Percentiles rank a stretch among this genome's conserved stretches.
Evolutionary conservation across 2,113 vertebrate genomes (phyloP).

Genomic region (Gymnobelideus leadbeateri): DNA sequence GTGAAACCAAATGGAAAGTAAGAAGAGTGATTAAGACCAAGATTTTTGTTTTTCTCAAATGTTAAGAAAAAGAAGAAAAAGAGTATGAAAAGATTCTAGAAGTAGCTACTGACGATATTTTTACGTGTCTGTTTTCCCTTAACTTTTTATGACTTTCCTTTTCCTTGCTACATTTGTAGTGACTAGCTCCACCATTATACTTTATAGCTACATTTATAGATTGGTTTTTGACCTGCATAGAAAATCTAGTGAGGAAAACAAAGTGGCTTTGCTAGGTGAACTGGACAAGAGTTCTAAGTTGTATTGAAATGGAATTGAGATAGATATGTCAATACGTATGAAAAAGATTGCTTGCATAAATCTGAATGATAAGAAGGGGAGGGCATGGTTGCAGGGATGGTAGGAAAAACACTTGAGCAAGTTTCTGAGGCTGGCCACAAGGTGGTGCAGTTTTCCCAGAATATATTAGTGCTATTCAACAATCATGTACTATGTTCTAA

Average conservation of each 20-base stretch:
- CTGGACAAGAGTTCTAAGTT: background rate
- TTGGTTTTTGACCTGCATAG: slow-evolving; percentile 4
- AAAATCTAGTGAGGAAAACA: background rate
- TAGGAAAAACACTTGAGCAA: background rate
- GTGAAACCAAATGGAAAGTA: slow-evolving; percentile 39
- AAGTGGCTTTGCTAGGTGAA: background rate
- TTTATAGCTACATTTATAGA: background rate
- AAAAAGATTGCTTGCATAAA: background rate
- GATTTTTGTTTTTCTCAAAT: slow-evolving; percentile 13
- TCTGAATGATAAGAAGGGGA: background rate
- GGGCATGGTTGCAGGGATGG: background rate
- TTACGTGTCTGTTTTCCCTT: background rate
- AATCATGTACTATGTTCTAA: background rate
- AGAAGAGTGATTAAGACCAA: slow-evolving; percentile 23
- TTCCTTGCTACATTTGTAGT: background rate
- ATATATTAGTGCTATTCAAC: background rate
- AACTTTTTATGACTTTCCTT: background rate
- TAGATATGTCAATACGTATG: background rate
- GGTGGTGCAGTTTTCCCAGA: background rate
- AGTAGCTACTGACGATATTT: background rate
- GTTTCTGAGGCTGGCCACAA: background rate
- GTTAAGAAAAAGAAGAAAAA: background rate
- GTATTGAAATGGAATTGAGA: background rate
- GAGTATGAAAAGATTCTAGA: background rate
- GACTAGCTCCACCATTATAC: background rate